Base-by-base conservation (phyloP, 2,888 invertebrate genomes). In the Cephus pygmeus region DNA sequence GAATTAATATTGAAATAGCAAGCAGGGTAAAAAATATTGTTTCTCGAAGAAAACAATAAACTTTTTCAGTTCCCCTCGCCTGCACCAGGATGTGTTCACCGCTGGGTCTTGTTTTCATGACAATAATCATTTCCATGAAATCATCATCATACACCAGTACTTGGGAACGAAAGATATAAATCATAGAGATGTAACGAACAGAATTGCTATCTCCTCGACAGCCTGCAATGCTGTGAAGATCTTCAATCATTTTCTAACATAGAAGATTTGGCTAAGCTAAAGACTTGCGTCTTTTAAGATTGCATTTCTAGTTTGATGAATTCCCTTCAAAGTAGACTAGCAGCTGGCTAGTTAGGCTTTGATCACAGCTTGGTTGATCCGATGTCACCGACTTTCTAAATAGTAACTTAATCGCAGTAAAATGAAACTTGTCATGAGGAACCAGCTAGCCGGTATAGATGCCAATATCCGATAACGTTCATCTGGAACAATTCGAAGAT, bases 361-460 rank as follows among this genome's bases (percentile, higher is more conserved):
- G 56, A 56, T 56, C 6, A 15, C 56, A 23, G 56, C 23, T 56
- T 56, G 56, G 56, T 56, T 40, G 40, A 40, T 40, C 23, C 56
- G 56, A 56, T 83, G 90, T 91, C 91, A 91, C 89, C 90, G 90
- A 77, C 83, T 88, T 81, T 85, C 82, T 36, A 90, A 82, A 76
- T 88, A 88, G 75, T 87, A 83, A 83, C 91, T 91, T 82, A 91
- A 85, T 84, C 87, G 88, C 69, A 91, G 82, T 73, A 91, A 85
- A 56, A 90, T 79, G 77, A 97, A 97, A 87, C 95, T 96, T 77
- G 94, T 92, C 88, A 97, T 94, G 73, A 97, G 85, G 88, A 95
- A 97, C 86, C 96, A 91, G 81, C 96, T 94, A 9, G 95, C 95
- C 34, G 97, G 97, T 85, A 97, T 94, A 73, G 97, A 97, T 4